Percentiles rank a stretch among this genome's conserved stretches.
phyloP scores from a whole-genome alignment of 2,888 invertebrate species.

The Tachystola acroxantha region DNA sequence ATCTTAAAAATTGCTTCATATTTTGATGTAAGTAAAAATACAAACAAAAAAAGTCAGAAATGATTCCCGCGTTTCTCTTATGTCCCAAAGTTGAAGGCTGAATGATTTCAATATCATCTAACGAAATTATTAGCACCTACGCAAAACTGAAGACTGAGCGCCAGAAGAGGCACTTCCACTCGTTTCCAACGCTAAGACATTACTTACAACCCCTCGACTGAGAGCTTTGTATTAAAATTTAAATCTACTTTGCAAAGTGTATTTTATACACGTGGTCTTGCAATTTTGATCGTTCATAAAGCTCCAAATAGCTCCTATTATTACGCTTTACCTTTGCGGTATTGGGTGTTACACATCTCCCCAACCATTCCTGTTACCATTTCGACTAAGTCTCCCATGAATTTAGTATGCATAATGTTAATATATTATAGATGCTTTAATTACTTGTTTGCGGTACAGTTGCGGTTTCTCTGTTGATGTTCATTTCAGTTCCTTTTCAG shows the following conservation, averaged over 20 bases:
- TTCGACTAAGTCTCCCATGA: constrained; percentile 61
- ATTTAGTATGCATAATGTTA: constrained; percentile 69
- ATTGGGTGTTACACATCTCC: constrained; percentile 69
- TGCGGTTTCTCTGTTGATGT: constrained; percentile 51
- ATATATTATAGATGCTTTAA: constrained; percentile 73
- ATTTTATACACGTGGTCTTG: constrained; percentile 76
- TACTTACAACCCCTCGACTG: constrained; percentile 72
- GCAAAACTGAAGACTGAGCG: constrained; percentile 3
- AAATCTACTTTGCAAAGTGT: constrained; percentile 79
- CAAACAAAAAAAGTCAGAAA: too few relatives aligned
- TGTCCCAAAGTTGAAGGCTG: too few relatives aligned
- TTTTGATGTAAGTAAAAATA: too few relatives aligned
- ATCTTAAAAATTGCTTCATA: too few relatives aligned
- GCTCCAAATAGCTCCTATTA: constrained; percentile 71
- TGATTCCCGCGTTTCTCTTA: too few relatives aligned
- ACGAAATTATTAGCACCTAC: neutral
- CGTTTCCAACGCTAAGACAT: constrained; percentile 67
- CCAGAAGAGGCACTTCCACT: constrained; percentile 44
- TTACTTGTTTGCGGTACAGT: constrained; percentile 66
- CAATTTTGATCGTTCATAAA: constrained; percentile 78
- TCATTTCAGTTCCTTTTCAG: constrained; percentile 31
- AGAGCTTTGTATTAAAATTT: constrained; percentile 78
- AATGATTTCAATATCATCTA: neutral
- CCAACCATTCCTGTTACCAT: constrained; percentile 52
- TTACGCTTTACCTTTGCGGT: constrained; percentile 70